Conservation (phyloP, 2,797 vertebrate genomes). For the Craterocephalus amniculus region DNA sequence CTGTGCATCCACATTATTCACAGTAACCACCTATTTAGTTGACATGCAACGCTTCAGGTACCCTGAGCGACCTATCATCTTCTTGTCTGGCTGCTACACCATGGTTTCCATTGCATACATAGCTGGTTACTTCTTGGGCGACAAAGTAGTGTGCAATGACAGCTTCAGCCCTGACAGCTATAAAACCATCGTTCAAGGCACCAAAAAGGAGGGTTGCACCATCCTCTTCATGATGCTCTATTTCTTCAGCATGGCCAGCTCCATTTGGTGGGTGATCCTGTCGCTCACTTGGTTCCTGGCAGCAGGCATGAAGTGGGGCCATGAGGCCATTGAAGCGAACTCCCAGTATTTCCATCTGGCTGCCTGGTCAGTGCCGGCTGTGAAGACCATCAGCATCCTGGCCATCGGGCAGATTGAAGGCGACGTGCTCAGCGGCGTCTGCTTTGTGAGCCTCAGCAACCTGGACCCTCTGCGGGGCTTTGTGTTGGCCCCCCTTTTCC, state of each 20-base stretch:
- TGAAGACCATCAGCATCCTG: constrained; percentile 97
- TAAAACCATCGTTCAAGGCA: constrained; percentile 95
- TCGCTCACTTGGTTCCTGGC: constrained; percentile 98
- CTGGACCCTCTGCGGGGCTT: constrained; percentile 93
- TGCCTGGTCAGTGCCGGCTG: constrained; percentile 94
- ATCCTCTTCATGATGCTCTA: constrained; percentile 99
- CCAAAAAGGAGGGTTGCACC: constrained; percentile 97
- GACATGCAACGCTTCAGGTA: constrained; percentile 98
- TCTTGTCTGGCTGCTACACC: constrained; percentile 95
- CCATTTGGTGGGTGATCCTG: constrained; percentile 98
- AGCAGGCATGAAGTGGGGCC: constrained; percentile 98
- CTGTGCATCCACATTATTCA: constrained; percentile 95
- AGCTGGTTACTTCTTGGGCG: constrained; percentile 90
- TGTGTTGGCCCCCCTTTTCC: constrained; percentile 93
- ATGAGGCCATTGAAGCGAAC: constrained; percentile 96
- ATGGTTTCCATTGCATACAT: constrained; percentile 97
- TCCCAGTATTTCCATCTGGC: constrained; percentile 98
- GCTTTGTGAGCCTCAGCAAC: constrained; percentile 94
- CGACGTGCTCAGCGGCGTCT: constrained; percentile 93
- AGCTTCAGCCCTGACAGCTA: constrained; percentile 88
- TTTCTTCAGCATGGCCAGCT: constrained; percentile 98
- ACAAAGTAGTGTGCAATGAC: constrained; percentile 93
- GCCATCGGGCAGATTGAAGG: constrained; percentile 97
- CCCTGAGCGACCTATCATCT: constrained; percentile 95
- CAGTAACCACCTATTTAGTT: constrained; percentile 94